Conservation (phyloP, 2,888 invertebrate genomes). For the Agonum fuliginosum region DNA sequence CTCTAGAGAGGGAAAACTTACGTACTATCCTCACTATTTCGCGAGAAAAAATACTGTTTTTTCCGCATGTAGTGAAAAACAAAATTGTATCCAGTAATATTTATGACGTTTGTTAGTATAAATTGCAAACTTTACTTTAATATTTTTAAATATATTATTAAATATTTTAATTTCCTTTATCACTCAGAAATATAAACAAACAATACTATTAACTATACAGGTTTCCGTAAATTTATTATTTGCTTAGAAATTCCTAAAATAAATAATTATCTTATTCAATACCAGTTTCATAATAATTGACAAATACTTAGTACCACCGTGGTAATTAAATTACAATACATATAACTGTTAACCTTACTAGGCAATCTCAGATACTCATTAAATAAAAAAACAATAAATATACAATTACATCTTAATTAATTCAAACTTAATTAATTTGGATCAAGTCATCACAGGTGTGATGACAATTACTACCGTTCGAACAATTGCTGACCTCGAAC, state of each 20-base stretch:
- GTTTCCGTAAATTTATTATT: too few relatives aligned
- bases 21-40: too few relatives aligned
- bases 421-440: constrained; percentile 20
- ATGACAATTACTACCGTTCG: constrained; percentile 19
- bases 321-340: not conserved
- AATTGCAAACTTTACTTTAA: too few relatives aligned
- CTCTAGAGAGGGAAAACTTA: too few relatives aligned
- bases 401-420: not conserved
- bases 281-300: not conserved
- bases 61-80: too few relatives aligned
- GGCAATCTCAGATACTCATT: not conserved
- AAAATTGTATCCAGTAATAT: too few relatives aligned
- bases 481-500: constrained; percentile 18
- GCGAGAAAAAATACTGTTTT: too few relatives aligned
- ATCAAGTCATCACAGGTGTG: constrained; percentile 9
- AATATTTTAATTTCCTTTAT: too few relatives aligned
- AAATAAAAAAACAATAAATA: not conserved
- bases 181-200: too few relatives aligned
- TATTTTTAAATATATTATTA: too few relatives aligned
- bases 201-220: too few relatives aligned
- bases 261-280: not conserved
- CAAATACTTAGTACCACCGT: not conserved
- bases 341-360: not conserved
- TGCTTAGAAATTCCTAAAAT: not conserved
- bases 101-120: too few relatives aligned